phyloP scores from a whole-genome alignment of 1,140 invertebrate species.

The Nebria ingens region DNA sequence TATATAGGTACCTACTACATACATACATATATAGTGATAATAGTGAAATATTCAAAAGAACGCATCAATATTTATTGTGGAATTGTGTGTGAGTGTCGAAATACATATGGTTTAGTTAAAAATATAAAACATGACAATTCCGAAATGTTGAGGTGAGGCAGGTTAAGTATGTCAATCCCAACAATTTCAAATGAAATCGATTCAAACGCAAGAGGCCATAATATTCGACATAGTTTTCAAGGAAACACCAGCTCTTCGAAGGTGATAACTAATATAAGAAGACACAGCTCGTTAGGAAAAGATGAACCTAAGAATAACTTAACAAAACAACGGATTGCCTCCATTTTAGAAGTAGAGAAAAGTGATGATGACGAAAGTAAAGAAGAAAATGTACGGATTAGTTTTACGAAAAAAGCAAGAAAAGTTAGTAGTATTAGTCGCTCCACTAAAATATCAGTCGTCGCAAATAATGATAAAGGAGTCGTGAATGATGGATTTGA shows the following conservation, averaged over 20 bases:
- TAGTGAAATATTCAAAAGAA: too few relatives aligned
- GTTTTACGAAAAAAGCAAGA: not conserved
- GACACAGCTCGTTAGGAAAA: not conserved
- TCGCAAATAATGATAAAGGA: not conserved
- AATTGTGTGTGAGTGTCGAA: too few relatives aligned
- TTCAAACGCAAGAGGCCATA: not conserved
- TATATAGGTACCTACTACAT: too few relatives aligned
- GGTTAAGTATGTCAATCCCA: too few relatives aligned
- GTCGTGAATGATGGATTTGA: not conserved
- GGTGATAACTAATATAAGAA: not conserved
- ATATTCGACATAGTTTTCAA: conserved; percentile 3
- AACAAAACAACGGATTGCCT: not conserved
- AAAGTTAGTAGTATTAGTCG: not conserved
- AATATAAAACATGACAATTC: too few relatives aligned
- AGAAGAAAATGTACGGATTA: not conserved
- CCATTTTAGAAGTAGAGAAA: not conserved
- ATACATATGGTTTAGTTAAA: too few relatives aligned
- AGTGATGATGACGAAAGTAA: not conserved
- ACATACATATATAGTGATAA: too few relatives aligned
- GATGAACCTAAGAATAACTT: not conserved
- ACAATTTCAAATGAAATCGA: not conserved
- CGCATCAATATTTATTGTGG: too few relatives aligned
- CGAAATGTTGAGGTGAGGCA: too few relatives aligned
- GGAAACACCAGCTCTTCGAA: not conserved
- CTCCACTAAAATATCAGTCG: not conserved